phyloP scores from a whole-genome alignment of 2,888 invertebrate species.

The Cotesia congregata region DNA sequence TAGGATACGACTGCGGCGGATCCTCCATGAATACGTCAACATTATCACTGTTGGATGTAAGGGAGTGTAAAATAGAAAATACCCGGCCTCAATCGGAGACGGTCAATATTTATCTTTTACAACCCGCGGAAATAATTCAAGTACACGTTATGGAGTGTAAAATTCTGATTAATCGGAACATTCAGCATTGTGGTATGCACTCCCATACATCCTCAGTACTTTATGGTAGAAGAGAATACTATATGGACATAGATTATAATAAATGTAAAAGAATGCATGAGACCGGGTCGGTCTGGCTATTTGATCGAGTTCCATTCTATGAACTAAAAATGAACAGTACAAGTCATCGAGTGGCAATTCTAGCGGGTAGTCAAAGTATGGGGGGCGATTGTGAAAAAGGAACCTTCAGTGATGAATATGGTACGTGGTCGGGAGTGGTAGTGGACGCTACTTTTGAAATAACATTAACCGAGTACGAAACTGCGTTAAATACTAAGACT shows the following conservation, averaged over 20 bases:
- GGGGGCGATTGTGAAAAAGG: not conserved
- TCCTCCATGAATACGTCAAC: not conserved
- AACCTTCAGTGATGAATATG: not conserved
- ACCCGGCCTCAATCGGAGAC: not conserved
- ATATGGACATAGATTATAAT: not conserved
- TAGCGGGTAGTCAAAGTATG: not conserved
- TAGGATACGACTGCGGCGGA: constrained; percentile 6
- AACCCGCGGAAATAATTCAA: not conserved
- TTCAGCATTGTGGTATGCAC: not conserved
- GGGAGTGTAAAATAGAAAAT: not conserved
- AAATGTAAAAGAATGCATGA: not conserved
- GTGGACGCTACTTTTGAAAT: not conserved
- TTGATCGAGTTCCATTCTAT: not conserved
- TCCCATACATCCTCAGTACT: not conserved
- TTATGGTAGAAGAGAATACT: not conserved
- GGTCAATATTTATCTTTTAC: not conserved
- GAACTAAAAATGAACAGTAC: not conserved
- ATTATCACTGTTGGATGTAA: not conserved
- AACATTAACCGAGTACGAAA: not conserved
- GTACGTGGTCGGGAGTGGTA: not conserved
- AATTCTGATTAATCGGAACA: not conserved
- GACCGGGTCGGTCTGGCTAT: not conserved
- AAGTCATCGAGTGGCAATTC: not conserved
- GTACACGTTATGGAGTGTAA: not conserved
- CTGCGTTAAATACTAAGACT: not conserved